phyloP scores from a whole-genome alignment of 2,888 invertebrate species.

The Bembecia ichneumoniformis region DNA sequence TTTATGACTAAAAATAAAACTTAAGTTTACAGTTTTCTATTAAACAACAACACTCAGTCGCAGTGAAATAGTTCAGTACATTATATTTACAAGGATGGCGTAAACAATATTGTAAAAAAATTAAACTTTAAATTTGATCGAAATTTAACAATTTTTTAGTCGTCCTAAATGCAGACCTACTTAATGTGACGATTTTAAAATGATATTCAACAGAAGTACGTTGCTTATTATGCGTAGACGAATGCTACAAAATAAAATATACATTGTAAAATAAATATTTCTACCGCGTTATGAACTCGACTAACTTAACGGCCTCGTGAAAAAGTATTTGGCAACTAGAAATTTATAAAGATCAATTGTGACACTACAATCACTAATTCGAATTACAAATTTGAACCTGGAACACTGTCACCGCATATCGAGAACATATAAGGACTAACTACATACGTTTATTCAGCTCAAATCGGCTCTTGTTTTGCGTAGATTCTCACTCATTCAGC shows the following conservation, averaged over 20 bases:
- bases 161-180: constrained; percentile 54
- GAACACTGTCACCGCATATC: constrained; percentile 42
- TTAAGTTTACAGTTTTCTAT: constrained; percentile 69
- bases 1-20: constrained; percentile 71
- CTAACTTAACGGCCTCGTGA: constrained; percentile 50
- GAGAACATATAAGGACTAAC: constrained; percentile 22
- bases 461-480: too few relatives aligned
- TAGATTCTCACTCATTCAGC: too few relatives aligned
- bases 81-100: constrained; percentile 60
- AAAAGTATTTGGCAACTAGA: constrained; percentile 66
- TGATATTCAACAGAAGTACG: neutral
- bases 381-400: constrained; percentile 48
- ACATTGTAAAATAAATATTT: constrained; percentile 58
- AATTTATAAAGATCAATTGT: constrained; percentile 56
- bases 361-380: constrained; percentile 40
- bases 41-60: constrained; percentile 69
- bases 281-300: constrained; percentile 48
- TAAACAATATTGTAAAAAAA: constrained; percentile 3
- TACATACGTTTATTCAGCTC: too few relatives aligned
- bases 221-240: constrained; percentile 10
- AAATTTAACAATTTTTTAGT: constrained; percentile 37
- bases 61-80: constrained; percentile 63
- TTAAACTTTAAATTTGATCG: constrained; percentile 5
- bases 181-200: constrained; percentile 10
- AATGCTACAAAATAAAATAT: constrained; percentile 39